A percentile compares a stretch with the other conserved stretches of the same genome.
phyloP scores from a whole-genome alignment of 2,113 vertebrate genomes.

The Chlorodrepanis virens region DNA sequence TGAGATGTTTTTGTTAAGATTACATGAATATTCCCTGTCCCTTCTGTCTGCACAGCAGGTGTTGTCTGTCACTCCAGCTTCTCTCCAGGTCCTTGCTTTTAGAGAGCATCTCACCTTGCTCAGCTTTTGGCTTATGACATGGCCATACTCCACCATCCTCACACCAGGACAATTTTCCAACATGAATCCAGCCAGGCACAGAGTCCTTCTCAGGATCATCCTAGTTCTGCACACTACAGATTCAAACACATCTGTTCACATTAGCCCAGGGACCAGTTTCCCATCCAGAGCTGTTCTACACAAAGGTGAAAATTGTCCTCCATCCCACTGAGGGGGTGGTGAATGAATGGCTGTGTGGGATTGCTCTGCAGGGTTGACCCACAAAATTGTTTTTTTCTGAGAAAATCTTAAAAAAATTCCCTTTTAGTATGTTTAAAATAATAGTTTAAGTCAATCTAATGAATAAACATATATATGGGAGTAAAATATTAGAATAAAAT shows the following conservation, averaged over 20 bases:
- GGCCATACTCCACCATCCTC: background rate
- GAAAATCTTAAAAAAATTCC: background rate
- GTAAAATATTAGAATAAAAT: background rate
- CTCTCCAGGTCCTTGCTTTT: background rate
- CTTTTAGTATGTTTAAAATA: background rate
- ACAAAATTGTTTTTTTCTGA: background rate
- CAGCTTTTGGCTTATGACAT: background rate
- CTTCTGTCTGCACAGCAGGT: background rate
- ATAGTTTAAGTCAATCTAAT: background rate
- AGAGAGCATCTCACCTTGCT: background rate
- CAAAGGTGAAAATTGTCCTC: background rate
- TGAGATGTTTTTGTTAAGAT: background rate
- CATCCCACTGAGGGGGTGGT: rapidly evolving
- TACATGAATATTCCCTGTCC: background rate
- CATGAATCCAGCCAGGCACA: background rate
- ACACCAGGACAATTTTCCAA: background rate
- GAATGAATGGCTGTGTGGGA: background rate
- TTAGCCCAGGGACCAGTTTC: background rate
- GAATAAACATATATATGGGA: background rate
- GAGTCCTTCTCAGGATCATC: background rate
- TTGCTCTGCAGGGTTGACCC: background rate
- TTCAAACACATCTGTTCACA: background rate
- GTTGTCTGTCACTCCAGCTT: background rate
- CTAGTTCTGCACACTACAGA: background rate
- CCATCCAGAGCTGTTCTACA: background rate